These are phyloP conservation scores for Astropecten irregularis DNA, from an alignment of 53 echinoderm and acorn worm genomes.

Conservation along the genomic window DNA sequence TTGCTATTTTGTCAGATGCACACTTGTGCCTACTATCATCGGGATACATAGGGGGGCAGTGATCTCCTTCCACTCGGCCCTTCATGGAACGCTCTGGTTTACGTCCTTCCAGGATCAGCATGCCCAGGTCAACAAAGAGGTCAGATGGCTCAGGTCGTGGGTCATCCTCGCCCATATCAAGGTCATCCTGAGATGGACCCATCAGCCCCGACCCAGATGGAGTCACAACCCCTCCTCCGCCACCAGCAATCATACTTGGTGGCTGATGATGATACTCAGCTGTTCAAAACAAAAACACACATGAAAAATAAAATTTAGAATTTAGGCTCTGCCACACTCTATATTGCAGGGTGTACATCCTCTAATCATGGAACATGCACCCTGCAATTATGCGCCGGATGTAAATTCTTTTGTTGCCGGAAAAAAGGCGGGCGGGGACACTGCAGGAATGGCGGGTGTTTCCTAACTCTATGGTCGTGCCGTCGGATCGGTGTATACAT, in stretches of 20 bases:
- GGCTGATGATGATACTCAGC: slow-evolving; percentile 54
- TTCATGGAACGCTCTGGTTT: slow-evolving; percentile 76
- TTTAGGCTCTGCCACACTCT: too few relatives aligned
- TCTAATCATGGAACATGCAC: too few relatives aligned
- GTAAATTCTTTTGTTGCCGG: too few relatives aligned
- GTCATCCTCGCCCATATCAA: slow-evolving; percentile 11
- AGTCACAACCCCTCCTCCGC: slow-evolving; percentile 17
- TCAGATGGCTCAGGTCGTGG: slow-evolving; percentile 48
- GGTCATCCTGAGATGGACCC: slow-evolving; percentile 2
- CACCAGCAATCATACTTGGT: slow-evolving; percentile 34
- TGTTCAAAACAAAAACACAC: neutral
- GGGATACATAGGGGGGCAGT: slow-evolving; percentile 72
- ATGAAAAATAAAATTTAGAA: neutral
- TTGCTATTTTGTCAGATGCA: slow-evolving; percentile 30
- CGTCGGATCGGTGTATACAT: too few relatives aligned
- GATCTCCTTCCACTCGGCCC: slow-evolving; percentile 87
- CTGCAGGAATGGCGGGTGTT: too few relatives aligned
- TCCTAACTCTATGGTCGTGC: too few relatives aligned
- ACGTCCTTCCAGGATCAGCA: slow-evolving; percentile 77
- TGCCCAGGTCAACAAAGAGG: slow-evolving; percentile 74
- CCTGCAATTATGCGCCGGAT: too few relatives aligned
- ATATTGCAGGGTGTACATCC: too few relatives aligned
- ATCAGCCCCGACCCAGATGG: slow-evolving; percentile 37
- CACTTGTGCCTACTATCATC: slow-evolving; percentile 60
- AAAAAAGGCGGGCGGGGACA: too few relatives aligned